Percentiles rank a stretch among this genome's conserved stretches.
phyloP scores from a whole-genome alignment of 2,888 invertebrate genomes.

The Buathra laborator region DNA sequence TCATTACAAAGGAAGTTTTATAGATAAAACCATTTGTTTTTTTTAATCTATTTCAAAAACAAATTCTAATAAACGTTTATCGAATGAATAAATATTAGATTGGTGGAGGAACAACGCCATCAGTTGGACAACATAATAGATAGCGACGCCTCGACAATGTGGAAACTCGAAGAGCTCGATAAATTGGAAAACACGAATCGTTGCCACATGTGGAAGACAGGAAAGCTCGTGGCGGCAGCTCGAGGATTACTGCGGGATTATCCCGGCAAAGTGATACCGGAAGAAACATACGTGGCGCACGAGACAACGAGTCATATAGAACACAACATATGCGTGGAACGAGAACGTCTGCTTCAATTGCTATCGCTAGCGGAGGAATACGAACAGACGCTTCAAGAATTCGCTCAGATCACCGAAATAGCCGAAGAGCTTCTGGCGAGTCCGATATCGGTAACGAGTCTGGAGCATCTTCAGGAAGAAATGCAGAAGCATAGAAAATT shows the following conservation, averaged over 20 bases:
- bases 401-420: conserved; percentile 93
- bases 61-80: neutral
- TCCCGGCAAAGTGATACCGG: conserved; percentile 90
- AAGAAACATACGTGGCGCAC: conserved; percentile 89
- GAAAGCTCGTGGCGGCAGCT: conserved; percentile 88
- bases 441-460: conserved; percentile 90
- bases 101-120: conserved; percentile 79
- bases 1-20: no score
- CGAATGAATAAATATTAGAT: conserved; percentile 67
- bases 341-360: conserved; percentile 91
- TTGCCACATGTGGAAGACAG: conserved; percentile 88
- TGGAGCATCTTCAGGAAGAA: conserved; percentile 94
- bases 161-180: conserved; percentile 90
- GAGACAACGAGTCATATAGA: conserved; percentile 91
- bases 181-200: conserved; percentile 89
- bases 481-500: conserved; percentile 96
- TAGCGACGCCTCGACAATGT: conserved; percentile 89
- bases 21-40: neutral
- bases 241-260: conserved; percentile 89
- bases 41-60: neutral
- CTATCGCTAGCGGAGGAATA: conserved; percentile 94
- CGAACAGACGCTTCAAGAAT: conserved; percentile 94
- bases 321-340: conserved; percentile 89
- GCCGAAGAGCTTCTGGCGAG: conserved; percentile 93
- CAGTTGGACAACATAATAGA: conserved; percentile 87